Percentiles rank a stretch among this genome's conserved stretches.
Evolutionary conservation across 1,140 invertebrate genomes (phyloP).

Genomic region (Meteorus sp.): DNA sequence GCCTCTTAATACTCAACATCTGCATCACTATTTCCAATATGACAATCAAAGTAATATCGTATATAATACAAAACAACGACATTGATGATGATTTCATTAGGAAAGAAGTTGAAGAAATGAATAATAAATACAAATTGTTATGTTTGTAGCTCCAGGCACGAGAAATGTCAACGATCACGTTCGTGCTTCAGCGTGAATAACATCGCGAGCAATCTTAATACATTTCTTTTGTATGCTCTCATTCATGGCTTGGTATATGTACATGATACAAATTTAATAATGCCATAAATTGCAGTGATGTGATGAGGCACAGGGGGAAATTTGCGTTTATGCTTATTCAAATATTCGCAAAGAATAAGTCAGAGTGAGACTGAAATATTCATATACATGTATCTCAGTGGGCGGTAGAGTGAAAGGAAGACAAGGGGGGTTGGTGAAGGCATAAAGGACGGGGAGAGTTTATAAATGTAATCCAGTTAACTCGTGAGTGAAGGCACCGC

Average conservation of each 20-base stretch:
- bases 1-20: background rate
- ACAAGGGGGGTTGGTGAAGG: slow-evolving; percentile 21
- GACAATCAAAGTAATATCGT: too few relatives aligned
- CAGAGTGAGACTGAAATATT: slow-evolving; percentile 31
- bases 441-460: slow-evolving; percentile 24
- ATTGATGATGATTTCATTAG: background rate
- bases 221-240: slow-evolving; percentile 26
- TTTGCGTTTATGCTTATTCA: background rate
- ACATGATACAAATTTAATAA: slow-evolving; percentile 42
- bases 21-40: background rate
- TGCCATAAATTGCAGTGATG: slow-evolving; percentile 35
- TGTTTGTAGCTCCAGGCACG: background rate
- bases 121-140: background rate
- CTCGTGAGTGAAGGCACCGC: slow-evolving; percentile 35
- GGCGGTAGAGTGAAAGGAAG: background rate
- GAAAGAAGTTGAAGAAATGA: background rate
- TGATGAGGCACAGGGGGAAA: background rate
- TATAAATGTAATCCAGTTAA: slow-evolving; percentile 43
- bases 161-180: background rate
- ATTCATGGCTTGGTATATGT: too few relatives aligned
- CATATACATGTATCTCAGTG: slow-evolving; percentile 23
- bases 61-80: background rate
- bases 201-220: slow-evolving; percentile 23
- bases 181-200: background rate
- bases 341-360: slow-evolving; percentile 3